Evolutionary conservation across 37 sponge, comb jelly and placozoan genomes (phyloP).

Genomic region (Diacarnus erythraeanus): DNA sequence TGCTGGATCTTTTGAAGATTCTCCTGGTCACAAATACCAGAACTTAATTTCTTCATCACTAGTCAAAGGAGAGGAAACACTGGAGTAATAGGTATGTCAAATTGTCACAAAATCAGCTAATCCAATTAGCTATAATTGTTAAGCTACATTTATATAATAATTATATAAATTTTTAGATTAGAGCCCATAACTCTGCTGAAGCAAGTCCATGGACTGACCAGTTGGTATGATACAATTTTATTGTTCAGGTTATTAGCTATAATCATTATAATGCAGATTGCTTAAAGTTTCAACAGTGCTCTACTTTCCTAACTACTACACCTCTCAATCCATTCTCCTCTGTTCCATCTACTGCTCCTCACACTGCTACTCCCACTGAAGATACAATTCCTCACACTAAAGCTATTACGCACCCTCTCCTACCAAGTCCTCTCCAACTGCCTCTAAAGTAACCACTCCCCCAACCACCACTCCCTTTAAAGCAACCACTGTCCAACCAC

Average conservation of each 20-base stretch:
- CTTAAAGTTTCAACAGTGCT: too few species aligned
- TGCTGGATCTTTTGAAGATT: neutral
- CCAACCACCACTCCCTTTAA: neutral
- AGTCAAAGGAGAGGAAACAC: too few species aligned
- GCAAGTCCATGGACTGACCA: neutral
- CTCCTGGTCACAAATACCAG: neutral
- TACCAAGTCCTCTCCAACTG: neutral
- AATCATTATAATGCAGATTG: too few species aligned
- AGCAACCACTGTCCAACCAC: too few species aligned
- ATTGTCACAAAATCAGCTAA: too few species aligned
- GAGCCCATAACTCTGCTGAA: neutral
- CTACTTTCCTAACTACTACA: too few species aligned
- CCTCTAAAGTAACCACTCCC: neutral
- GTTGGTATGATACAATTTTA: too few species aligned
- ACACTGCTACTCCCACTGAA: neutral
- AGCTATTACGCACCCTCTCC: neutral
- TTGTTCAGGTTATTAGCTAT: too few species aligned
- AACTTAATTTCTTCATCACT: too few species aligned
- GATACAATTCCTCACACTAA: neutral
- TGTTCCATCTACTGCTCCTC: neutral
- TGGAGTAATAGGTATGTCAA: too few species aligned
- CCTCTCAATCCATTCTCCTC: neutral
- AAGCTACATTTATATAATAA: too few species aligned
- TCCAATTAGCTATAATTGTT: too few species aligned
- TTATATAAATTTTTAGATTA: neutral